Base-by-base conservation (phyloP, 2,797 vertebrate species). In the Galaxias olidus region DNA sequence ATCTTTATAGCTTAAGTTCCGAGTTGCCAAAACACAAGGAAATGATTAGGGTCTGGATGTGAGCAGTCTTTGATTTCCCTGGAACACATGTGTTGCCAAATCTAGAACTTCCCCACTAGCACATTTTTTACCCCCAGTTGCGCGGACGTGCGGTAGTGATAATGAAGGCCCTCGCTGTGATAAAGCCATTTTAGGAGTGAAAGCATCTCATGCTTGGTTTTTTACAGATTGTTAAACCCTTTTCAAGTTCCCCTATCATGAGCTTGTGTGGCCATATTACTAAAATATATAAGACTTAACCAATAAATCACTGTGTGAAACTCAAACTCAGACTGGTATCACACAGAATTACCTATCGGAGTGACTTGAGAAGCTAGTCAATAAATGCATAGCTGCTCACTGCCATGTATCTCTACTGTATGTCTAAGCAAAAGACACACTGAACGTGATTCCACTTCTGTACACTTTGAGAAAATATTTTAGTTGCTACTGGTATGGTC, bases 251-350 rank as follows among this genome's bases (percentile, higher is more conserved):
- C 50, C 41, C 57, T 68, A 61, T 62, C 59, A 74, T 67, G 68
- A 56, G 43, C 72, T 58, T 74, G 67, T 74, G 72, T 74, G 68
- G 72, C 67, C 67, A 63, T 30, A 30, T 30, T 30, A 30, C 30
- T 30, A 30, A 30, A 30, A 30, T 30, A 30, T 30, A 30, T 30
- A 30, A 30, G 6, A 30, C 30, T 3, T 30, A 30, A 2, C 3
- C 30, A 30, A 3, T 6, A 30, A 30, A 3, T 30, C 30, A 30
- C 30, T 30, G 30, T 30, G 30, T n/a, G n/a, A n/a, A 30, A 6
- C 30, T 30, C 30, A 6, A 30, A 30, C 30, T 30, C 30, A 30
- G 6, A 30, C 30, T 30, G 30, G 6, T 30, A 30, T 30, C 30
- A 30, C 30, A 30, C 30, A 30, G 30, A 30, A 30, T 30, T 30